Base-by-base conservation (phyloP, 2,888 invertebrate species). In the Drosophila picticornis region DNA sequence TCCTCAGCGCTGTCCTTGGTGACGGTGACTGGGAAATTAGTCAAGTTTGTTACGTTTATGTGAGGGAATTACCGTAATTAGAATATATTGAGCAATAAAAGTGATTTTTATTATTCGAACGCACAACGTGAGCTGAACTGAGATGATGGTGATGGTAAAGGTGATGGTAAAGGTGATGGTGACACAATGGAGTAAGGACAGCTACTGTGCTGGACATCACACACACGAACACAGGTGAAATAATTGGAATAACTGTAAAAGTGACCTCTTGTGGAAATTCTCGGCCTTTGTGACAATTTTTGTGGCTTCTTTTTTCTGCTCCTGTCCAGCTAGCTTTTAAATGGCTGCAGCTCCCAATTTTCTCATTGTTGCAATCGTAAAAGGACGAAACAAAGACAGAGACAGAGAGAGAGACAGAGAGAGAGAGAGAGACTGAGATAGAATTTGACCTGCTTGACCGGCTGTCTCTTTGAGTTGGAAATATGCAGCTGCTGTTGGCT, bases 1-100 rank as follows among this genome's bases (percentile, higher is more conserved):
- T 25, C 16, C 16, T 25, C 46, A 46, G 46, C 25, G 16, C 25
- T 46, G 25, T 9, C 25, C 46, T 25, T 46, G 46, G 46, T 25
- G 46, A 25, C 46, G 46, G 46, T 25, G 46, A 25, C 46, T 58
- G 53, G 63, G 66, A 90, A 90, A 90, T 87, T 90, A 90, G 90
- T 87, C 85, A 89, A 87, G 91, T 87, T 90, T 80, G 77, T 87
- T 87, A 84, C 90, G 73, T 89, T 89, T 89, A 90, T 84, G 81
- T 73, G 86, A 77, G 64, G 60, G 73, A 91, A 91, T 91, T 91
- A 91, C 83, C 81, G 87, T 91, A 91, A 91, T 91, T 91, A 91
- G 91, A 91, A 91, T 91, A 91, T 91, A 91, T 91, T 91, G 91
- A 90, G 91, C 91, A 90, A 91, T 91, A 91, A 91, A 91, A 91